These are phyloP conservation scores for Acronicta aceris DNA, from an alignment of 2,888 invertebrate species.

Conservation along the genomic window DNA sequence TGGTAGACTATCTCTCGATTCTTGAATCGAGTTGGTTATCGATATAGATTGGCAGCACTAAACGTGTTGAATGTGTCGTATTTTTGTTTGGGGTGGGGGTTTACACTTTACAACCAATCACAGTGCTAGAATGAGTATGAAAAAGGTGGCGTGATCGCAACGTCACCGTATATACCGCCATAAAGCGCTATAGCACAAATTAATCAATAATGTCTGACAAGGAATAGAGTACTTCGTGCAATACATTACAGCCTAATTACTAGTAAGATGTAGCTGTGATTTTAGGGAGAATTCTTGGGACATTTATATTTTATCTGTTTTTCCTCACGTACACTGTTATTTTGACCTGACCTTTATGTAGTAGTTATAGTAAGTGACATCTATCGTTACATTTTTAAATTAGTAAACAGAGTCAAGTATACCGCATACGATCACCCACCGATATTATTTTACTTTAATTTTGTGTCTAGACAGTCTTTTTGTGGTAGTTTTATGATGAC, in stretches of 20 bases:
- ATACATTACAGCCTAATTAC: slow-evolving; percentile 6
- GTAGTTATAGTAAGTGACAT: slow-evolving; percentile 26
- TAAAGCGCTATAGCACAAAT: slow-evolving; percentile 38
- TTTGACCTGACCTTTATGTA: not conserved
- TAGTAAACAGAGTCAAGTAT: too few species aligned
- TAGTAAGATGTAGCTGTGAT: slow-evolving; percentile 4
- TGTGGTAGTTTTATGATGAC: not conserved
- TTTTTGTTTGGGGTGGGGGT: slow-evolving; percentile 74
- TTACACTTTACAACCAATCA: slow-evolving; percentile 73
- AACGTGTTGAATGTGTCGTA: slow-evolving; percentile 79
- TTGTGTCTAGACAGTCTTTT: not conserved
- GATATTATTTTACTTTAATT: not conserved
- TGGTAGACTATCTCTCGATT: not conserved
- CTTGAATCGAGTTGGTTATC: slow-evolving; percentile 35
- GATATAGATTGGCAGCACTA: slow-evolving; percentile 64
- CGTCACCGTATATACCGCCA: slow-evolving; percentile 72
- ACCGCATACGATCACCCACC: too few species aligned
- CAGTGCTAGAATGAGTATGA: slow-evolving; percentile 68
- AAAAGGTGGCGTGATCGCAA: slow-evolving; percentile 88
- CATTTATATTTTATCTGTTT: slow-evolving; percentile 2
- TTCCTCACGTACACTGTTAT: not conserved
- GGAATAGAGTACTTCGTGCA: slow-evolving; percentile 21
- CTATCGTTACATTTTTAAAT: slow-evolving; percentile 22
- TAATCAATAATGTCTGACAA: slow-evolving; percentile 56
- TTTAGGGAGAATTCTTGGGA: not conserved